phyloP scores from a whole-genome alignment of 2,113 vertebrate species.

The Scatophagus argus region DNA sequence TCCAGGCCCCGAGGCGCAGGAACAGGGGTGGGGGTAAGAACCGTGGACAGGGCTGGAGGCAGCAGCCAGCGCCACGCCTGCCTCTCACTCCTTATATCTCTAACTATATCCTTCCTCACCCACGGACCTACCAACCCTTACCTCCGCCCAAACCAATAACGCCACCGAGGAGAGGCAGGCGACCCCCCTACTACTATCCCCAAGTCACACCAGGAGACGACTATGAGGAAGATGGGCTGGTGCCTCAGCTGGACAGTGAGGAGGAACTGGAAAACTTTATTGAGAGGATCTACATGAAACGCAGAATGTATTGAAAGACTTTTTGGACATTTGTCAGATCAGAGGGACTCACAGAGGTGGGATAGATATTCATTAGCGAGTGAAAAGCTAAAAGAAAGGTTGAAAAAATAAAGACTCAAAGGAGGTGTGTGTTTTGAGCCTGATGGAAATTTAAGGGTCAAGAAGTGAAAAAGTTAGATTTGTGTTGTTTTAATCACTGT shows the following conservation, averaged over 20 bases:
- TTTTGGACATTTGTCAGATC: constrained; percentile 63
- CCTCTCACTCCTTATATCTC: constrained; percentile 84
- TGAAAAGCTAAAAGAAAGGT: constrained; percentile 58
- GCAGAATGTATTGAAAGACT: constrained; percentile 84
- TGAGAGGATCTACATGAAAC: constrained; percentile 91
- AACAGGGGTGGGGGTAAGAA: constrained; percentile 80
- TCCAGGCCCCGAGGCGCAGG: constrained; percentile 79
- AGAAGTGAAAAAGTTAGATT: constrained; percentile 75
- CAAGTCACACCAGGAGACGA: constrained; percentile 78
- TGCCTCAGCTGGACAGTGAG: constrained; percentile 84
- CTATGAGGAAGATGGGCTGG: constrained; percentile 84
- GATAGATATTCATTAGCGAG: constrained; percentile 63
- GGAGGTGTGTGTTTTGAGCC: constrained; percentile 63
- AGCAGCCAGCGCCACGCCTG: constrained; percentile 68
- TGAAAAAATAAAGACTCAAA: constrained; percentile 55
- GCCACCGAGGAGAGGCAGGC: constrained; percentile 77
- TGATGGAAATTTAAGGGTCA: constrained; percentile 59
- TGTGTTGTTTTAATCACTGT: constrained; percentile 81
- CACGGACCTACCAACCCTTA: constrained; percentile 88
- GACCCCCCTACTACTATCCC: constrained; percentile 81
- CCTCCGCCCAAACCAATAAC: constrained; percentile 83
- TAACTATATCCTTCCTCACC: constrained; percentile 91
- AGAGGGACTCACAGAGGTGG: constrained; percentile 69
- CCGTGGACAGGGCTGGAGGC: constrained; percentile 80
- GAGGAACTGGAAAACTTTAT: constrained; percentile 95